phyloP scores from a whole-genome alignment of 2,113 vertebrate genomes.

The Hipposideros armiger region DNA sequence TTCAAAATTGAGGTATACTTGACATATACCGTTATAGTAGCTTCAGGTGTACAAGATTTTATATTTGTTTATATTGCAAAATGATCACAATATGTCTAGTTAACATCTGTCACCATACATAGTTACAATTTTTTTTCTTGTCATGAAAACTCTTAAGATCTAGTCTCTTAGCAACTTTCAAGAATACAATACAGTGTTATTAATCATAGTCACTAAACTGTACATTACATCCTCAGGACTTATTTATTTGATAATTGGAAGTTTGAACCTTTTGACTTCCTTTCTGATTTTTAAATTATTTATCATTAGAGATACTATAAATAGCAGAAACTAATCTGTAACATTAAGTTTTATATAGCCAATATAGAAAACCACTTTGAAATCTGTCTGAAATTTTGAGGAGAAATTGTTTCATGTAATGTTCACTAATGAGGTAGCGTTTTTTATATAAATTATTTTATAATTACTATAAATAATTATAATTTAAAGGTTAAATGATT shows the following conservation, averaged over 20 bases:
- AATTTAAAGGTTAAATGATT: neutral
- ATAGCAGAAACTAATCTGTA: neutral
- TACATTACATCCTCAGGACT: neutral
- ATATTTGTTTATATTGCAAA: no score
- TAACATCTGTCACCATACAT: no score
- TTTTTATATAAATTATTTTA: neutral
- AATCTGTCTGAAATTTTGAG: neutral
- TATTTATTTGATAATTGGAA: neutral
- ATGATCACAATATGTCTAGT: no score
- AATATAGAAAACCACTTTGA: neutral
- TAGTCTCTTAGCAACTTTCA: neutral
- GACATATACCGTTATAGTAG: no score
- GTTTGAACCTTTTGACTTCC: neutral
- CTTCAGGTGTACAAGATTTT: no score
- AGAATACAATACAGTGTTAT: neutral
- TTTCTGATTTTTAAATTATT: neutral
- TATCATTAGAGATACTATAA: neutral
- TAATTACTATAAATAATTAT: neutral
- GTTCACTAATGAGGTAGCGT: neutral
- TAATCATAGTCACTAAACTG: neutral
- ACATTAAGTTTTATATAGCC: neutral
- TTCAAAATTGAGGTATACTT: no score
- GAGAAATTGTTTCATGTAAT: neutral
- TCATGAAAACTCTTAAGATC: no score
- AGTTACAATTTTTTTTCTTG: no score